Base-by-base conservation (phyloP, 2,888 invertebrate species). In the Mongoloraphidia duomilia region DNA sequence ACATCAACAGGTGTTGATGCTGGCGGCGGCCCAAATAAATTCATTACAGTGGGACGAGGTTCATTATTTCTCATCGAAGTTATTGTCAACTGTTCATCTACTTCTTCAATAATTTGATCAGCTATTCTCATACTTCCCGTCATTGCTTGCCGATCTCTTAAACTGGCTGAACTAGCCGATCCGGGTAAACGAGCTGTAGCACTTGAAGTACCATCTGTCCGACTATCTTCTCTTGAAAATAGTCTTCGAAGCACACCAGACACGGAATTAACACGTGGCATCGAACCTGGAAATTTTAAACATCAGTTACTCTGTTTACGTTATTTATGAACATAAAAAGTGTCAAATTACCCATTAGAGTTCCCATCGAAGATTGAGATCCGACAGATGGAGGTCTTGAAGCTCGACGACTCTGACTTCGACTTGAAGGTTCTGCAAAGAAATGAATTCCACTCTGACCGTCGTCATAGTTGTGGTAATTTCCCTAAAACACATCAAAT, bases 31-130 rank as follows among this genome's bases (percentile, higher is more conserved):
- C 69, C 63, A 62, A 83, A 84, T 53, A 82, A 62, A 57, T 76
- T 76, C 66, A 76, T 74, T 1, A 79, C 79, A 53, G 76, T 77
- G 1, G 82, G 82, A 52, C 79, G 75, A 61, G 58, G 65, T 52
- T 74, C 71, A 64, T 76, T 65, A 46, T 66, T 62, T 58, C 79
- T 77, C 69, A 78, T 77, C 41, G 88, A 87, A 6, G 82, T 85
- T 51, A 87, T 81, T 9, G 88, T 89, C 59, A 79, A 73, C 64
- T 89, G 88, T 61, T 89, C 89, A 60, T 89, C 89, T 1, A 83
- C 79, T 65, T 83, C 82, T 61, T 83, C 82, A 52, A 83, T 84
- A 12, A 83, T 77, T 59, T 84, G 81, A 60, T 82, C 79, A 0
- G 82, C 75, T 11, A 84, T 77, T 58, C 80, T 75, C 73, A 79